Conservation (phyloP, 2,888 invertebrate genomes). For the Zygaena filipendulae region DNA sequence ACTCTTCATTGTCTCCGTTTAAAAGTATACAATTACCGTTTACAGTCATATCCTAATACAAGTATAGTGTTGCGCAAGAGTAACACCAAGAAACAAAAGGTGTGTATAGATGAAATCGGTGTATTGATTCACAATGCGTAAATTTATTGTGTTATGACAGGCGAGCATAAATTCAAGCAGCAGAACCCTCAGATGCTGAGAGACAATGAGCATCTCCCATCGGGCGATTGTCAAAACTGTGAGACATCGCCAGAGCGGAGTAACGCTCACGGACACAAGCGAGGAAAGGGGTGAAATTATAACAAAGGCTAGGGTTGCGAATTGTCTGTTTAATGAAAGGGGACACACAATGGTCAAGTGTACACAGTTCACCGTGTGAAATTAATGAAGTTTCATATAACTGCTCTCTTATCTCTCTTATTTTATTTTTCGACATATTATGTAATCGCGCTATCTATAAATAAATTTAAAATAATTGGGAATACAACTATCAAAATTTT, state of each 20-base stretch:
- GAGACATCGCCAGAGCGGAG: conserved; percentile 49
- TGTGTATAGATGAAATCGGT: conserved; percentile 55
- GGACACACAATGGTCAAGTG: conserved; percentile 54
- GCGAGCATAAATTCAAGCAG: conserved; percentile 57
- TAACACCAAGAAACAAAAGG: conserved; percentile 61
- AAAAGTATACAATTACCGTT: conserved; percentile 44
- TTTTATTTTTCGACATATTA: too few relatives aligned
- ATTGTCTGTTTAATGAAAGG: conserved; percentile 49
- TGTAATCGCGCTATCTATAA: too few relatives aligned
- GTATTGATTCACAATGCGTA: conserved; percentile 66
- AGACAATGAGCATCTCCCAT: conserved; percentile 53
- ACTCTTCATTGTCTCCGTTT: conserved; percentile 34
- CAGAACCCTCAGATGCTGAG: conserved; percentile 61
- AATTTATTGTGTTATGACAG: conserved; percentile 67
- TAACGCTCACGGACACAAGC: conserved; percentile 46
- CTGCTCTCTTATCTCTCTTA: too few relatives aligned
- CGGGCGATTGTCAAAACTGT: conserved; percentile 43
- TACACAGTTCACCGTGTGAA: conserved; percentile 49
- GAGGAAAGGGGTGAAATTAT: conserved; percentile 43
- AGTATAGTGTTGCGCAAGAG: conserved; percentile 33
- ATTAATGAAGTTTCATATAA: conserved; percentile 29
- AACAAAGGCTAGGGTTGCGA: conserved; percentile 41
- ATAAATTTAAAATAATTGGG: too few relatives aligned
- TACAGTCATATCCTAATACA: conserved; percentile 46
- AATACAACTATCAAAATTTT: too few relatives aligned